Percentiles rank a stretch among this genome's conserved stretches.
These are phyloP conservation scores for Arrhopalites spinosus DNA, from an alignment of 2,888 invertebrate genomes.

Conservation along the genomic window DNA sequence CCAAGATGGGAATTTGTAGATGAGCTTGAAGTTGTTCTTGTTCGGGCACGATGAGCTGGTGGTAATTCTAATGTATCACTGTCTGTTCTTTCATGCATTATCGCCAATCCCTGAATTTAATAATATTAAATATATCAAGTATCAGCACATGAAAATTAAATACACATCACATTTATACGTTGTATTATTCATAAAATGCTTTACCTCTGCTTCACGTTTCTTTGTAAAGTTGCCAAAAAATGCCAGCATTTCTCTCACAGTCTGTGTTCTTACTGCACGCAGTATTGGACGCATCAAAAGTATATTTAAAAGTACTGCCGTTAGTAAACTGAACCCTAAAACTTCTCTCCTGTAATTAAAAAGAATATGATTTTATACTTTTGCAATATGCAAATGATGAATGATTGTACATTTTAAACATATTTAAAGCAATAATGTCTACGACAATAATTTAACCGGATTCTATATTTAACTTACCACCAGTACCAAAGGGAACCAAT, in stretches of 20 bases:
- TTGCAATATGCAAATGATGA: neutral
- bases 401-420: no score
- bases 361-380: neutral
- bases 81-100: conserved; percentile 10
- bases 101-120: conserved; percentile 15
- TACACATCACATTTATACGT: no score
- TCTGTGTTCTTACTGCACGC: conserved; percentile 49
- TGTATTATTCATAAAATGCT: neutral
- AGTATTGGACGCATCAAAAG: conserved; percentile 52
- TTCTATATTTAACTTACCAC: conserved; percentile 64
- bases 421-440: no score
- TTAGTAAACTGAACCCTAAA: conserved; percentile 73
- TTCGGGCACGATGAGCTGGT: conserved; percentile 24
- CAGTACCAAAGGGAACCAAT: conserved; percentile 78
- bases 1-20: conserved; percentile 44
- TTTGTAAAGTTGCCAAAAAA: conserved; percentile 47
- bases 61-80: conserved; percentile 10
- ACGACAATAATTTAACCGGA: no score
- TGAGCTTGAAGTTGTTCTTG: conserved; percentile 44
- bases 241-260: conserved; percentile 49
- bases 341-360: conserved; percentile 71
- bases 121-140: neutral
- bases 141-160: neutral
- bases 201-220: conserved; percentile 47
- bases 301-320: conserved; percentile 62